Percentiles rank a stretch among this genome's conserved stretches.
phyloP scores from a whole-genome alignment of 2,797 vertebrate genomes.

The Triplophysa yarkandensis region DNA sequence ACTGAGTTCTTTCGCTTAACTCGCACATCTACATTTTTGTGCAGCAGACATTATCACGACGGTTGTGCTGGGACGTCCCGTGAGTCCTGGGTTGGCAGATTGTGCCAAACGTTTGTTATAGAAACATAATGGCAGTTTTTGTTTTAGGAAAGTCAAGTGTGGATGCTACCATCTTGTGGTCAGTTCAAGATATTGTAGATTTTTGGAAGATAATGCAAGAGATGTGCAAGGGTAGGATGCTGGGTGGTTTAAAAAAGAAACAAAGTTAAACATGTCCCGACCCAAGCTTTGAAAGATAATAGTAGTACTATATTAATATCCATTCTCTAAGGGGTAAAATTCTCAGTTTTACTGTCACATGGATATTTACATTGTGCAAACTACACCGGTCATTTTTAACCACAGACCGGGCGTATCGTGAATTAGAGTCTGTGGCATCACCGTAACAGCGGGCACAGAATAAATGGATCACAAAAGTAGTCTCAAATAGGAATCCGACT shows the following conservation, averaged over 20 bases:
- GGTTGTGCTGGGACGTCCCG: background rate
- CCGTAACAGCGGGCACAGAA: slow-evolving; percentile 1
- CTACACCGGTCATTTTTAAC: background rate
- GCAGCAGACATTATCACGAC: background rate
- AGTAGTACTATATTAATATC: background rate
- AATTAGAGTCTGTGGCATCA: background rate
- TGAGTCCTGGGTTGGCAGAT: background rate
- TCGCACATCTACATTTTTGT: slow-evolving; percentile 8
- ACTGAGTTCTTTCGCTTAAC: slow-evolving; percentile 4
- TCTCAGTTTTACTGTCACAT: background rate
- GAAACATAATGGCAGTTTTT: background rate
- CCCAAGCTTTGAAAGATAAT: background rate
- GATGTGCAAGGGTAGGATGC: background rate
- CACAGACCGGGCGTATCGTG: background rate
- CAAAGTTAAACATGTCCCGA: background rate
- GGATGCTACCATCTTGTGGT: slow-evolving; percentile 46
- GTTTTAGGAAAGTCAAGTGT: slow-evolving; percentile 1
- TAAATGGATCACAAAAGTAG: slow-evolving; percentile 3
- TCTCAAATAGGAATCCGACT: slow-evolving; percentile 12
- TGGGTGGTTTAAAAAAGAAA: background rate
- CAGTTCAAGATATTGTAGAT: background rate
- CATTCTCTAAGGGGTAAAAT: too few species aligned
- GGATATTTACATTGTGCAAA: background rate
- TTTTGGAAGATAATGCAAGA: background rate
- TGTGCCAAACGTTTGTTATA: background rate